phyloP scores from a whole-genome alignment of 53 echinoderm and acorn worm genomes.

The Luidia sarsii region DNA sequence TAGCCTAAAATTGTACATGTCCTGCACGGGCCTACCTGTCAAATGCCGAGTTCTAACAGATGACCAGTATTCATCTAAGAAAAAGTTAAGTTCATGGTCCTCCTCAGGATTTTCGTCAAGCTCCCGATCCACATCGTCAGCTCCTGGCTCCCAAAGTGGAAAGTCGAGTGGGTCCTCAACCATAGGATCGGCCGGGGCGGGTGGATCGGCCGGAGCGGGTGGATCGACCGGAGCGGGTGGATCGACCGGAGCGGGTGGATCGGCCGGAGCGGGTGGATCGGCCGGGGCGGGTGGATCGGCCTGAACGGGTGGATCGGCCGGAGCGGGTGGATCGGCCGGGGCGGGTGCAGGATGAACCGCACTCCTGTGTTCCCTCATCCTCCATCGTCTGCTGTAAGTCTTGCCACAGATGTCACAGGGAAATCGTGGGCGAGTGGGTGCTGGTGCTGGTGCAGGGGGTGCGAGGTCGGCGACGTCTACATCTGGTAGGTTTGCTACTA shows the following conservation, averaged over 20 bases:
- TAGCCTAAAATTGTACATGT: slow-evolving; percentile 23
- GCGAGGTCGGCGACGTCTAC: not conserved
- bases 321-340: no score
- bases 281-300: not conserved
- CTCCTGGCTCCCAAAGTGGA: not conserved
- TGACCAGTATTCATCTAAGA: not conserved
- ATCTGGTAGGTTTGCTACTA: not conserved
- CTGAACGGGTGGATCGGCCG: no score
- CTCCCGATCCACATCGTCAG: no score
- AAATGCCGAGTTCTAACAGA: slow-evolving; percentile 9
- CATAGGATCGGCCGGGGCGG: not conserved
- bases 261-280: not conserved
- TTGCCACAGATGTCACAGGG: not conserved
- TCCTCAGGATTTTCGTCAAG: slow-evolving; percentile 3
- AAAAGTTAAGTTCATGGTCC: not conserved
- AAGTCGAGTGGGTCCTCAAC: not conserved
- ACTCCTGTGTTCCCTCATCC: not conserved
- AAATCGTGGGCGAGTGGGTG: not conserved
- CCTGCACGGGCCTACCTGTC: not conserved
- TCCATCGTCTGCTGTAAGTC: not conserved
- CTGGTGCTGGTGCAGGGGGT: no score
- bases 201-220: not conserved
- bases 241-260: not conserved
- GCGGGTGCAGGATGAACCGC: no score
- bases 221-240: not conserved